Percentiles rank a stretch among this genome's conserved stretches.
phyloP scores from a whole-genome alignment of 2,113 vertebrate species.

The Callospermophilus lateralis region DNA sequence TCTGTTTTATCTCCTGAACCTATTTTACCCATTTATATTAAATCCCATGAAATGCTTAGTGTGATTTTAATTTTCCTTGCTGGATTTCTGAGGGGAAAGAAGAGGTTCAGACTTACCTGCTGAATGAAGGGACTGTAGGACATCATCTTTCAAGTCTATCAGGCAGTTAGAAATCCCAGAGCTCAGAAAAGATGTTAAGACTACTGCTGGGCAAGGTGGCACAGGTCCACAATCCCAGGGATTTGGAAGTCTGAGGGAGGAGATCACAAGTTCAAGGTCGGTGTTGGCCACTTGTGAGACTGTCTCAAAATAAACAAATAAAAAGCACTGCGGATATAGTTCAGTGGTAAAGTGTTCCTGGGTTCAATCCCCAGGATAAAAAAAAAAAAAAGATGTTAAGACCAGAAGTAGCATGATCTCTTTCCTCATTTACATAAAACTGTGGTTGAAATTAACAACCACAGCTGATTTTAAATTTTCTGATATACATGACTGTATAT shows the following conservation, averaged over 20 bases:
- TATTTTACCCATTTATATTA: not conserved
- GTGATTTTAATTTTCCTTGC: not conserved
- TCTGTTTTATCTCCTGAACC: not conserved
- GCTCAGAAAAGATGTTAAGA: not conserved
- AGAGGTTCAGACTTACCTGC: not conserved
- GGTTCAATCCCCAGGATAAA: too few relatives aligned
- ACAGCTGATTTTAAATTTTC: not conserved
- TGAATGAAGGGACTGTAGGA: fast-evolving
- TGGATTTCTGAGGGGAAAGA: not conserved
- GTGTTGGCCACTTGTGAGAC: too few relatives aligned
- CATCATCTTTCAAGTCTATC: not conserved
- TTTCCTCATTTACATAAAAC: not conserved
- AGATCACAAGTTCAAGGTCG: too few relatives aligned
- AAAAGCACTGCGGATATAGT: too few relatives aligned
- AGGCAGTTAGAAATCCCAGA: not conserved
- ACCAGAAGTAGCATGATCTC: not conserved
- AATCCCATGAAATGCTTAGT: not conserved
- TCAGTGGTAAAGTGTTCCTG: too few relatives aligned
- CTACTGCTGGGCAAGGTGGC: too few relatives aligned
- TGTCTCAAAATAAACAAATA: too few relatives aligned
- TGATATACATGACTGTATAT: not conserved
- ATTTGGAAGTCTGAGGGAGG: too few relatives aligned
- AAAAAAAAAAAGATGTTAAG: not conserved
- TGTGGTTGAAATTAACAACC: not conserved
- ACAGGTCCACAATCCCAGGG: too few relatives aligned